Evolutionary conservation across 2,888 invertebrate species (phyloP), one percentile per base, ranked within the genome.

Genomic region (Xylota segnis): DNA sequence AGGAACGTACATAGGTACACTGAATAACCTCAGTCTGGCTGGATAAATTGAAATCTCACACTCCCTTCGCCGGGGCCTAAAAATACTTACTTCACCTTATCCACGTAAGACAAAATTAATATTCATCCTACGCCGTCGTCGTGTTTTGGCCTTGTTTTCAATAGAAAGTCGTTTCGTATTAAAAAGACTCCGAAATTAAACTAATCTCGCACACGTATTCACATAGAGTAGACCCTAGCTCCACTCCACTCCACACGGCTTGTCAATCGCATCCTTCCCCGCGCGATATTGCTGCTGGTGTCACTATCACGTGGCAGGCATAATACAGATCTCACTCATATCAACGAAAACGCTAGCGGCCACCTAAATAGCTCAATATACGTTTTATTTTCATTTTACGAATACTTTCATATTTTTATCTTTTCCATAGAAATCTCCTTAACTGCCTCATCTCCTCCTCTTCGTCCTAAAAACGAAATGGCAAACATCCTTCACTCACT

Each of bases 321-420:
- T 45, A 45, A 56, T 27, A 50, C 27, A 47, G 47, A 47, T 40
- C 47, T 37, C 59, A 3, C 54, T 56, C 56, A 52, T 50, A 56
- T 50, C 47, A 65, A 75, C 58, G 61, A 47, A 74, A 74, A 58
- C 72, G 75, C 84, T 75, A 58, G 79, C 43, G 59, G 66, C 45
- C 56, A 75, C 66, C 50, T 68, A 59, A 81, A 75, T 79, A 66
- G 71, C 71, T 71, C 75, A 84, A 81, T 81, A 76, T 66, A 71
- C 59, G 54, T 66, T 81, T 84, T 52, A 71, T 81, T 81, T 71
- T 75, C 52, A 29, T 70, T 77, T 61, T 75, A 66, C 32, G 56
- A 45, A 56, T 37, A 45, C 45, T 78, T 77, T 63, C 47, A 78
- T 63, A 77, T 61, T 77, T 79, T 74, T 65, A 40, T 70, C 50